These are phyloP conservation scores for Troilus luridus DNA, from an alignment of 2,888 invertebrate species.

Conservation along the genomic window DNA sequence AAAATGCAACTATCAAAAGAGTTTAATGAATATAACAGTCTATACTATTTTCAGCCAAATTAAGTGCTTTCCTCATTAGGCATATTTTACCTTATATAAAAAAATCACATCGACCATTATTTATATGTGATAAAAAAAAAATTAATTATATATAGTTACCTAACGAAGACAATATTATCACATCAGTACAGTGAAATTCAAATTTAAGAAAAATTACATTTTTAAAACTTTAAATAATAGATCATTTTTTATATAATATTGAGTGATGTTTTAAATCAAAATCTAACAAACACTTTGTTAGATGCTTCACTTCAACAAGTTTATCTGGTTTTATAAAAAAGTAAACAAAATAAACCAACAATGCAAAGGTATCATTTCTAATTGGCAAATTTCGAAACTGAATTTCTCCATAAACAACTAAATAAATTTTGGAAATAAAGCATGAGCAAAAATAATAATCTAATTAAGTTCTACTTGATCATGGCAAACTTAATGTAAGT, in stretches of 20 bases:
- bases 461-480: not conserved
- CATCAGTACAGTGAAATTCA: too few relatives aligned
- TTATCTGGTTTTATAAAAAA: not conserved
- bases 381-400: not conserved
- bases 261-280: too few relatives aligned
- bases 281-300: not conserved
- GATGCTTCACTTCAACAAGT: not conserved
- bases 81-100: too few relatives aligned
- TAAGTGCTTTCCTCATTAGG: too few relatives aligned
- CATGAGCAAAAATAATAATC: slow-evolving; percentile 22
- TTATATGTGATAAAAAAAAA: too few relatives aligned
- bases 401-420: not conserved
- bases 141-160: too few relatives aligned
- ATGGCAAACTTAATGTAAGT: slow-evolving; percentile 16
- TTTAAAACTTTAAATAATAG: not conserved
- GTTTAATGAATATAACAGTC: too few relatives aligned
- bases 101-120: too few relatives aligned
- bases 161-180: too few relatives aligned
- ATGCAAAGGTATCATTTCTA: not conserved
- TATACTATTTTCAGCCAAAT: too few relatives aligned
- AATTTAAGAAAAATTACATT: not conserved
- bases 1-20: too few relatives aligned
- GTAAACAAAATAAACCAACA: not conserved
- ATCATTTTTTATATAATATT: too few relatives aligned
- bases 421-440: not conserved